These are phyloP conservation scores for Tetragnatha versicolor DNA, from an alignment of 1,140 invertebrate genomes.

Conservation along the genomic window DNA sequence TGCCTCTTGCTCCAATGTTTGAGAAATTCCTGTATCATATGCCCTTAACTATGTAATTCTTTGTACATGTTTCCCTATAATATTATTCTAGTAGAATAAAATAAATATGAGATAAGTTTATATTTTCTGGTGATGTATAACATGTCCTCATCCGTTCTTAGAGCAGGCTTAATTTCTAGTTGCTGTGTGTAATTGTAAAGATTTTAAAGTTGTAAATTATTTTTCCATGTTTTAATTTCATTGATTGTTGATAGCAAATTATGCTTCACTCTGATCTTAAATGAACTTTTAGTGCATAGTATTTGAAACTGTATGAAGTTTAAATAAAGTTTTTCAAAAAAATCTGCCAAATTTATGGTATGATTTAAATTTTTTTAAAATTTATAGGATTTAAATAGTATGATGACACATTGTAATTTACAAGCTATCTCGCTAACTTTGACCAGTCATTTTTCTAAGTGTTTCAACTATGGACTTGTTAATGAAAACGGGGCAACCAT, in stretches of 20 bases:
- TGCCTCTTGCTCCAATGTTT: not conserved
- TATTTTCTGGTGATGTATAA: not conserved
- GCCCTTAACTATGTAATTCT: not conserved
- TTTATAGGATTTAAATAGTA: too few relatives aligned
- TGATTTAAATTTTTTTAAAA: too few relatives aligned
- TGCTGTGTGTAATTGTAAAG: not conserved
- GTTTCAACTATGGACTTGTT: too few relatives aligned
- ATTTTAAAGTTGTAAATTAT: conserved; percentile 19
- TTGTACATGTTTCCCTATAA: not conserved
- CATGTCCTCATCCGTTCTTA: not conserved
- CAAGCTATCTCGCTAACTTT: too few relatives aligned
- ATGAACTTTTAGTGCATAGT: conserved; percentile 21
- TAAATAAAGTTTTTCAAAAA: conserved; percentile 20
- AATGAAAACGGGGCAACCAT: too few relatives aligned
- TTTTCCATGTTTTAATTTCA: not conserved
- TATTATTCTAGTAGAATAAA: not conserved
- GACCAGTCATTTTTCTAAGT: too few relatives aligned
- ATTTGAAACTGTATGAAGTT: conserved; percentile 8
- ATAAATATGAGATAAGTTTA: not conserved
- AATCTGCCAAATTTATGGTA: too few relatives aligned
- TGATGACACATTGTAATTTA: too few relatives aligned
- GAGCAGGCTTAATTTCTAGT: not conserved
- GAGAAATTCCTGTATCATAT: not conserved
- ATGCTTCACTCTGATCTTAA: conserved; percentile 7
- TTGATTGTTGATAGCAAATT: conserved; percentile 16